Conservation (phyloP, 2,113 vertebrate genomes). For the Alethe castanea region DNA sequence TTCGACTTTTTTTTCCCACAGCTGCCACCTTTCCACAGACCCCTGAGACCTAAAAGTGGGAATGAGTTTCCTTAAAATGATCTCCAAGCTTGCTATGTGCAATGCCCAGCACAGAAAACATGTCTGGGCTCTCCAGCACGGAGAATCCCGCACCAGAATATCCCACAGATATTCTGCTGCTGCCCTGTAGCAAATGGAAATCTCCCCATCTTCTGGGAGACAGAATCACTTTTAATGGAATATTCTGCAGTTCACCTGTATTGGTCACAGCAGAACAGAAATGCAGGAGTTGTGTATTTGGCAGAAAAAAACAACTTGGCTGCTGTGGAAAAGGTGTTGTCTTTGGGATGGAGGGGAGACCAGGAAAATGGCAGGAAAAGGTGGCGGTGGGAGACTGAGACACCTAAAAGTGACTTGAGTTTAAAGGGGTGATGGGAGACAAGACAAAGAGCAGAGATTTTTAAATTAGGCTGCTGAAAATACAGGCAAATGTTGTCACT, state of each 20-base stretch:
- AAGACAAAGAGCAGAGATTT: background rate
- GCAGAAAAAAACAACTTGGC: background rate
- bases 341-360: background rate
- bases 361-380: background rate
- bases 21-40: background rate
- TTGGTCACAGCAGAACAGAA: background rate
- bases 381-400: background rate
- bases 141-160: background rate
- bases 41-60: background rate
- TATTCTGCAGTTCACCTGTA: background rate
- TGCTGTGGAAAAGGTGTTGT: background rate
- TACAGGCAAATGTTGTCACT: background rate
- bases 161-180: background rate
- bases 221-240: background rate
- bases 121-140: background rate
- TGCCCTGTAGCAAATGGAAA: background rate
- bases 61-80: background rate
- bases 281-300: background rate
- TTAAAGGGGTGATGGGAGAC: background rate
- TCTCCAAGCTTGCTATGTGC: background rate
- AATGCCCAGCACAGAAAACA: background rate
- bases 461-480: background rate
- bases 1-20: background rate
- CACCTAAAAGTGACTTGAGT: background rate
- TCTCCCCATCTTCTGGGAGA: background rate